These are phyloP conservation scores for Drosophila aldrichi DNA, from an alignment of 2,888 invertebrate genomes.

Conservation along the genomic window DNA sequence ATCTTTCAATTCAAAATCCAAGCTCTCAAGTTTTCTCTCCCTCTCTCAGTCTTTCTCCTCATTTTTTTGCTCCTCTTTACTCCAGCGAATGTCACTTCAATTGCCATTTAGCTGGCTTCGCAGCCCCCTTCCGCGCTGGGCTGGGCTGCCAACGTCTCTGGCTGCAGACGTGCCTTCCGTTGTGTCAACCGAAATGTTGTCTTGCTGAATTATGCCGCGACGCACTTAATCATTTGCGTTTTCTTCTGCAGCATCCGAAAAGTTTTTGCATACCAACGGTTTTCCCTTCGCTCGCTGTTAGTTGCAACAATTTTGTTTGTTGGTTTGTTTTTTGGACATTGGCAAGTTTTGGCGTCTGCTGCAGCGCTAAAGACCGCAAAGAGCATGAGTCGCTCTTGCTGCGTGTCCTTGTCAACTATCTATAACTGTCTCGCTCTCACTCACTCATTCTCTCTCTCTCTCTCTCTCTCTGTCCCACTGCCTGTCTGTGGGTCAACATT, in stretches of 20 bases:
- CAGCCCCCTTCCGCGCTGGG: not conserved
- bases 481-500: constrained; percentile 70
- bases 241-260: constrained; percentile 70
- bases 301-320: constrained; percentile 34
- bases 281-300: constrained; percentile 28
- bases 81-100: constrained; percentile 63
- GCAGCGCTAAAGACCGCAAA: constrained; percentile 64
- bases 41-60: not conserved
- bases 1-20: constrained; percentile 1
- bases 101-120: constrained; percentile 40
- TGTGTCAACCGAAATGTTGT: constrained; percentile 59
- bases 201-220: constrained; percentile 73
- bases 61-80: not conserved
- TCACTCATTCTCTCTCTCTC: constrained; percentile 1
- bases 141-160: constrained; percentile 25
- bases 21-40: not conserved
- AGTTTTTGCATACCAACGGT: constrained; percentile 71
- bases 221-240: constrained; percentile 79
- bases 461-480: constrained; percentile 1
- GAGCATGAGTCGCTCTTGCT: constrained; percentile 42
- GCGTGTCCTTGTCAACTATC: constrained; percentile 62
- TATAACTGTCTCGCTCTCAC: constrained; percentile 13
- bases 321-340: constrained; percentile 33
- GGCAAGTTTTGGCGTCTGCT: constrained; percentile 43
- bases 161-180: constrained; percentile 5